Percentiles rank a stretch among this genome's conserved stretches.
Evolutionary conservation across 2,888 invertebrate genomes (phyloP).

Genomic region (Netelia inedita): DNA sequence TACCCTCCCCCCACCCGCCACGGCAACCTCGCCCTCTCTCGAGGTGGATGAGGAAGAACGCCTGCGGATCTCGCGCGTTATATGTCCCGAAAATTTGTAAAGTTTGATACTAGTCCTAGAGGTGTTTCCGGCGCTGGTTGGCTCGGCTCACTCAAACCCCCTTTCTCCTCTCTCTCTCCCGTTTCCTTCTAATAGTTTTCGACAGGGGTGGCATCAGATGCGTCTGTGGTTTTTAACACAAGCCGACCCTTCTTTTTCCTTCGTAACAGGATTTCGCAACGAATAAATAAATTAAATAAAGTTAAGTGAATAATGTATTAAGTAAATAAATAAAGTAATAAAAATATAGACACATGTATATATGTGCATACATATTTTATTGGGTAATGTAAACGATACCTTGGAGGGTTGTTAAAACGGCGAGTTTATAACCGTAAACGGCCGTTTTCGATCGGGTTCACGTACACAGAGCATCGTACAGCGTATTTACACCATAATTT

Average conservation of each 20-base stretch:
- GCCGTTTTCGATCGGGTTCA: conserved; percentile 73
- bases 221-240: not conserved
- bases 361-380: not conserved
- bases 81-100: conserved; percentile 55
- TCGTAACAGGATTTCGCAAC: not conserved
- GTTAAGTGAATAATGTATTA: no score
- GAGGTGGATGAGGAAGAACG: conserved; percentile 33
- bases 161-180: conserved; percentile 2
- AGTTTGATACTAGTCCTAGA: conserved; percentile 53
- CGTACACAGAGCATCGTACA: conserved; percentile 47
- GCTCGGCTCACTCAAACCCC: conserved; percentile 1
- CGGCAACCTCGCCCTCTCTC: conserved; percentile 19
- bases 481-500: conserved; percentile 74
- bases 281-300: not conserved
- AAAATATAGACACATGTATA: not conserved
- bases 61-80: conserved; percentile 47
- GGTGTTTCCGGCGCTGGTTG: conserved; percentile 13
- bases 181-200: not conserved
- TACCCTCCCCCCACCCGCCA: not conserved
- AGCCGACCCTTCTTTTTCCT: not conserved
- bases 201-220: not conserved
- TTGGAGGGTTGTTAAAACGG: not conserved
- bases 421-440: conserved; percentile 40
- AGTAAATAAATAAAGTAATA: no score
- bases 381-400: not conserved